phyloP scores from a whole-genome alignment of 2,113 vertebrate species.

The Hyla sarda region DNA sequence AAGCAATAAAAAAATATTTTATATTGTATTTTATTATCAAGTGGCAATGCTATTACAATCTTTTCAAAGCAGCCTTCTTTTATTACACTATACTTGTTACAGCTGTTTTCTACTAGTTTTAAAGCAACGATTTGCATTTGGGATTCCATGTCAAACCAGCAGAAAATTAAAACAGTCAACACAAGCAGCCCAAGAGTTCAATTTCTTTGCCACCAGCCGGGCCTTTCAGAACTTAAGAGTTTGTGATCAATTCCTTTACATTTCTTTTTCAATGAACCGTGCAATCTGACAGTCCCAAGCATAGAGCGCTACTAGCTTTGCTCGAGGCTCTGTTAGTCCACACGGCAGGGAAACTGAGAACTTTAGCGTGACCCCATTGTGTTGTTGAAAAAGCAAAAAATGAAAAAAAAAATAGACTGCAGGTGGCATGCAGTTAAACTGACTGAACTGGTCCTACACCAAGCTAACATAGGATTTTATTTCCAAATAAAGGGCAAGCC shows the following conservation, averaged over 20 bases:
- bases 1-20: neutral
- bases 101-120: slow-evolving; percentile 21
- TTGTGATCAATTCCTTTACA: slow-evolving; percentile 55
- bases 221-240: slow-evolving; percentile 47
- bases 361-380: slow-evolving; percentile 39
- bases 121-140: slow-evolving; percentile 44
- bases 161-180: slow-evolving; percentile 48
- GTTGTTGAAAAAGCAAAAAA: slow-evolving; percentile 1
- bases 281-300: slow-evolving; percentile 44
- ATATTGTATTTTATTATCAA: neutral
- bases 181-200: slow-evolving; percentile 43
- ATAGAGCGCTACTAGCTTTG: slow-evolving; percentile 39
- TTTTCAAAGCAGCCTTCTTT: neutral
- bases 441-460: slow-evolving; percentile 14
- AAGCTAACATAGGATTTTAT: slow-evolving; percentile 26
- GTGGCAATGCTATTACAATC: neutral
- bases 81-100: neutral
- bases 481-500: neutral
- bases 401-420: slow-evolving; percentile 7
- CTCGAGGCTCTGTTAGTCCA: slow-evolving; percentile 48
- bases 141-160: slow-evolving; percentile 30
- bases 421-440: slow-evolving; percentile 37
- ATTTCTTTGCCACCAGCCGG: slow-evolving; percentile 54
- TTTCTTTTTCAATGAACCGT: slow-evolving; percentile 52
- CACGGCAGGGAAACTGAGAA: slow-evolving; percentile 49